Base-by-base conservation (phyloP, 2,113 vertebrate species). In the Vidua chalybeata region DNA sequence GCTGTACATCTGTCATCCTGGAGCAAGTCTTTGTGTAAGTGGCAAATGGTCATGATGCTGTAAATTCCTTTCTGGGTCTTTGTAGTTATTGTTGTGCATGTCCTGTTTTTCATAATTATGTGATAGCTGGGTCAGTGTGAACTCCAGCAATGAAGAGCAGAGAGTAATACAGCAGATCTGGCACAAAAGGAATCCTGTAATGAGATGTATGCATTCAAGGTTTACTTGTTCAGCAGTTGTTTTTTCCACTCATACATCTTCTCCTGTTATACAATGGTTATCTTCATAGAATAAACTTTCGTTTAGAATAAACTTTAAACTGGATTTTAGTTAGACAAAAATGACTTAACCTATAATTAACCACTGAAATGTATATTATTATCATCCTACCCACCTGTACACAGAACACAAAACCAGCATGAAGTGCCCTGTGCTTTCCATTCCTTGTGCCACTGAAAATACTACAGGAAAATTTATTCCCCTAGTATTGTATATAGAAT, bases 111-210 rank as follows among this genome's bases (percentile, higher is more conserved):
- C 68, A 15, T 87, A 81, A 81, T 31, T 71, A 59, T 56, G 72
- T 59, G 83, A 35, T 58, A 48, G 71, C 41, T 66, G 37, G 55
- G 54, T 62, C 72, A 86, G 13, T 54, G 80, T 51, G 45, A 95
- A 62, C 33, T 39, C 20, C 37, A 82, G 54, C 20, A 68, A 59
- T n/a, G 48, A 51, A 51, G 12, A 80, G 56, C 33, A 67, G 76
- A 66, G 33, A 0, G 0, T 37, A 75, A 49, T 26, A 66, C 13
- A 89, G 35, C 46, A 74, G 54, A 49, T 51, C 19, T 28, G 31
- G 79, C 69, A 90, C 22, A 87, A 92, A 93, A 89, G 43, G 31
- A 92, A 83, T 74, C 77, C 41, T 79, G 46, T 77, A 74, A 85
- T 55, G 46, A 89, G 58, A 79, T 73, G 33, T 52, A 41, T 82